A percentile compares a stretch with the other conserved stretches of the same genome.
These are phyloP conservation scores for Tipula unca DNA, from an alignment of 2,888 invertebrate species.

Conservation along the genomic window DNA sequence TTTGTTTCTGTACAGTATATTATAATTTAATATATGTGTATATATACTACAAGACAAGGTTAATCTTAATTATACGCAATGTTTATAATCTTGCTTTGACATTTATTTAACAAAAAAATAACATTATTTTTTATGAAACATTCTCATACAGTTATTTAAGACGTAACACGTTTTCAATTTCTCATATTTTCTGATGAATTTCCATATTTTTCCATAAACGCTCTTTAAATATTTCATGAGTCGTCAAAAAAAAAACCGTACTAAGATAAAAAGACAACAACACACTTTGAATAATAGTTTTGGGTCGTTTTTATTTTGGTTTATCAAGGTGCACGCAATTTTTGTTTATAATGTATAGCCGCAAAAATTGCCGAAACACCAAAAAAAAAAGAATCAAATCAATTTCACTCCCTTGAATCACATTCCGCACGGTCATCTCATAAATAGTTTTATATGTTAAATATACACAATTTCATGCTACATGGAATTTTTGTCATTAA, in stretches of 20 bases:
- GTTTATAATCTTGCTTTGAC: neutral
- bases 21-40: too few species aligned
- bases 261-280: neutral
- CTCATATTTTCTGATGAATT: slow-evolving; percentile 8
- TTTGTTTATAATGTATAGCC: neutral
- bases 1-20: neutral
- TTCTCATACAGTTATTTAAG: neutral
- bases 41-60: neutral
- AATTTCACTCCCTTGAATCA: neutral
- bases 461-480: neutral
- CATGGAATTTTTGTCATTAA: neutral
- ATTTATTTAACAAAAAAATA: neutral
- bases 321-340: neutral
- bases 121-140: neutral
- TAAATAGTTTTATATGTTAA: neutral
- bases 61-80: neutral
- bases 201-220: neutral
- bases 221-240: neutral
- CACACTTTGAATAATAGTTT: neutral
- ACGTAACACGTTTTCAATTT: neutral
- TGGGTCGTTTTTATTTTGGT: neutral
- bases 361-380: neutral
- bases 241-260: neutral
- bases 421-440: slow-evolving; percentile 8
- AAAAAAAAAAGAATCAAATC: neutral